Evolutionary conservation across 2,113 vertebrate genomes (phyloP), one percentile per base, ranked within the genome.

Genomic region (Prietella phreatophila): DNA sequence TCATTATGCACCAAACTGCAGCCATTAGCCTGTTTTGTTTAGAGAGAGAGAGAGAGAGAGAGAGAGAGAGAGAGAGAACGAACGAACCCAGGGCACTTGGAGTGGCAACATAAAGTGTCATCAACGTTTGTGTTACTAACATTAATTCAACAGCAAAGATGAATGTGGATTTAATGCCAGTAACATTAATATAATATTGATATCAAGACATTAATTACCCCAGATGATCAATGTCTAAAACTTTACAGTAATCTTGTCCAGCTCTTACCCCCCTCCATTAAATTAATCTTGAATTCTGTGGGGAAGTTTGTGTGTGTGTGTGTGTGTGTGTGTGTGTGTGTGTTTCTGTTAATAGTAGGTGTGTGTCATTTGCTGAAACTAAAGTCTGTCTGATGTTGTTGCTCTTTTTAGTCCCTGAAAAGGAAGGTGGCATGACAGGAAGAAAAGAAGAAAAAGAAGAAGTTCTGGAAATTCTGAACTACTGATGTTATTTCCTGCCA

Each of bases 401-500:
- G 63, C 78, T 50, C 58, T 82, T 86, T 88, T 83, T n/a, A 92
- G 91, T 83, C 91, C 91, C 61, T 92, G 87, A 92, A 87, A 82
- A 91, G 90, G 75, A 91, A 89, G 71, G 67, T 83, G 25, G 36
- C 80, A n/a, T 25, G 80, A 82, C 87, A 89, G 90, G 85, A 92
- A 88, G 88, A 83, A 79, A 79, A 53, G 47, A 79, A 30, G 53
- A 88, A 86, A 81, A 90, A 87, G 56, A 89, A 89, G n/a, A 85
- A 84, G 88, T 91, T 90, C 86, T 88, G 89, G 88, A 90, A 90
- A 83, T 87, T 85, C 87, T 89, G 85, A 90, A 92, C 90, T 88
- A 90, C 90, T 73, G 79, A 86, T 86, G 86, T 84, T 63, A 87
- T 91, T 91, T 91, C 90, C 90, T 91, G 90, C 88, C 85, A 78